Evolutionary conservation across 1,140 invertebrate species (phyloP).

Genomic region (Hyposmocoma kahamanoa): DNA sequence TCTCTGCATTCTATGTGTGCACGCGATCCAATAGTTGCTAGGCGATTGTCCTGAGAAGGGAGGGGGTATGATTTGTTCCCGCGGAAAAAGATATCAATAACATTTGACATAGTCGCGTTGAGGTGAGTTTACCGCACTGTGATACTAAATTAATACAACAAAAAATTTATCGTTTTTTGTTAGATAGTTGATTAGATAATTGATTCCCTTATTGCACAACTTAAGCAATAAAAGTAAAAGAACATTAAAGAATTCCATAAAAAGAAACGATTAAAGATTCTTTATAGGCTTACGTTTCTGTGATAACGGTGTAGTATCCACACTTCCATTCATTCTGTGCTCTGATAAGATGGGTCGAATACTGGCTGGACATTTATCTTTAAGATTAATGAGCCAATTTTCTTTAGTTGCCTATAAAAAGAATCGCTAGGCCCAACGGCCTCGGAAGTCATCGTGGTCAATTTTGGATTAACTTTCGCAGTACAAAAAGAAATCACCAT

Average conservation of each 20-base stretch:
- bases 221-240: conserved; percentile 8
- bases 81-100: no score
- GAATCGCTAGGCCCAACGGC: conserved; percentile 56
- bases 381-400: conserved; percentile 73
- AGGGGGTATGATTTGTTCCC: no score
- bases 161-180: no score
- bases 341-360: conserved; percentile 67
- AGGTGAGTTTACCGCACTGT: no score
- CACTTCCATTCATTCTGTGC: conserved; percentile 49
- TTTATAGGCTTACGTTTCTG: conserved; percentile 22
- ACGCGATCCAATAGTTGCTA: no score
- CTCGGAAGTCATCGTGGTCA: conserved; percentile 33
- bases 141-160: no score
- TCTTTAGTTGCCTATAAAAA: conserved; percentile 72
- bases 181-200: no score
- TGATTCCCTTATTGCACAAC: no score
- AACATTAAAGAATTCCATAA: conserved; percentile 15
- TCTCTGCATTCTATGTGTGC: no score
- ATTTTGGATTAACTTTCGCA: conserved; percentile 34
- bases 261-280: conserved; percentile 22
- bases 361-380: conserved; percentile 69
- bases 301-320: conserved; percentile 38
- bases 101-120: no score
- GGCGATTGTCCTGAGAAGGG: no score
- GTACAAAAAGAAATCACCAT: no score